A percentile compares a stretch with the other conserved stretches of the same genome.
phyloP scores from a whole-genome alignment of 2,888 invertebrate genomes.

The Petrophora chlorosata region DNA sequence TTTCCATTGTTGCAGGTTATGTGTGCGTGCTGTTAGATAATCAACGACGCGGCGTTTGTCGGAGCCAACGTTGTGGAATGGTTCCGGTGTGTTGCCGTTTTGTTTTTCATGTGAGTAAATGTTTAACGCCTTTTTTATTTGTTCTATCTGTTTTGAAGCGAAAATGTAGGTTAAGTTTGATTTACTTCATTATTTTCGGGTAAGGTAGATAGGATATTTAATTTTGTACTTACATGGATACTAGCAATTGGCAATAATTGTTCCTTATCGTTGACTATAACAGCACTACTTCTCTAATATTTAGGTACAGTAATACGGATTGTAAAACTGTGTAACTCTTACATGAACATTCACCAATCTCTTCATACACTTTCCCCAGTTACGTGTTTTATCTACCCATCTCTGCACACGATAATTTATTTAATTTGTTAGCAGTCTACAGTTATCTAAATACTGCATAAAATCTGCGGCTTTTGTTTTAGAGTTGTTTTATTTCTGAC shows the following conservation, averaged over 20 bases:
- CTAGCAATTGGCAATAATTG: too few species aligned
- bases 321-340: too few species aligned
- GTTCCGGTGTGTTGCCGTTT: conserved; percentile 73
- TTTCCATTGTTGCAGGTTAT: conserved; percentile 74
- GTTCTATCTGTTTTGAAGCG: conserved; percentile 2
- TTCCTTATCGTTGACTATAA: too few species aligned
- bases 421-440: too few species aligned
- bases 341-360: not conserved
- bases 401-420: not conserved
- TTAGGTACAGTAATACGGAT: too few species aligned
- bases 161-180: conserved; percentile 1
- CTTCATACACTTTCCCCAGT: not conserved
- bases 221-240: too few species aligned
- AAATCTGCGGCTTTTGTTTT: not conserved
- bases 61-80: conserved; percentile 77
- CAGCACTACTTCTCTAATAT: too few species aligned
- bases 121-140: conserved; percentile 13
- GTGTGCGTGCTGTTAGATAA: conserved; percentile 75
- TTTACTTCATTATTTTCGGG: not conserved
- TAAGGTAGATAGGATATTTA: too few species aligned
- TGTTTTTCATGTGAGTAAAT: conserved; percentile 73
- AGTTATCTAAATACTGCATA: too few species aligned
- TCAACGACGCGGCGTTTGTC: conserved; percentile 48
- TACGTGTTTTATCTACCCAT: conserved; percentile 1
- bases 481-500: not conserved